These are phyloP conservation scores for Papilio polyxenes DNA, from an alignment of 1,140 invertebrate species.

Conservation along the genomic window DNA sequence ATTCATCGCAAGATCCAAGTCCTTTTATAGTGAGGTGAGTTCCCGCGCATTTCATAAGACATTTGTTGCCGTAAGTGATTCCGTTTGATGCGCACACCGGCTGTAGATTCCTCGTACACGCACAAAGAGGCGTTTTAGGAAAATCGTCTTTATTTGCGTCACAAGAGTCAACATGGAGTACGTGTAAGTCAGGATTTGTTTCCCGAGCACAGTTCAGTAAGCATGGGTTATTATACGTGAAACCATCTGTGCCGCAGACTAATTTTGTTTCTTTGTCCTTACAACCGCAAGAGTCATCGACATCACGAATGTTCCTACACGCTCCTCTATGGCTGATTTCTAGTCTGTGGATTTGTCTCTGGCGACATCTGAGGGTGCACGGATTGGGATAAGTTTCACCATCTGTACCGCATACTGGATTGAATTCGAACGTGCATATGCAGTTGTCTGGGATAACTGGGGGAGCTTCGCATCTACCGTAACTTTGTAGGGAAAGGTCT, in stretches of 20 bases:
- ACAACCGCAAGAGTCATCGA: slow-evolving; percentile 37
- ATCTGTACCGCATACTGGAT: slow-evolving; percentile 47
- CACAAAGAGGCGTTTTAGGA: slow-evolving; percentile 33
- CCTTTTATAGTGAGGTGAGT: slow-evolving; percentile 41
- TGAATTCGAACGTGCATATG: slow-evolving; percentile 43
- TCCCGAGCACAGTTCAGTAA: slow-evolving; percentile 45
- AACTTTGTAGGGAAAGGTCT: background rate
- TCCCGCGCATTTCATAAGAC: slow-evolving; percentile 54
- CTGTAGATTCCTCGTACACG: slow-evolving; percentile 46
- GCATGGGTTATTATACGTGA: slow-evolving; percentile 56
- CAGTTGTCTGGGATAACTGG: slow-evolving; percentile 6
- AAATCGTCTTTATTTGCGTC: background rate
- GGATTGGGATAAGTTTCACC: slow-evolving; percentile 45
- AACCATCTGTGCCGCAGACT: slow-evolving; percentile 58
- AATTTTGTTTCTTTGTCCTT: slow-evolving; percentile 51
- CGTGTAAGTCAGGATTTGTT: slow-evolving; percentile 39
- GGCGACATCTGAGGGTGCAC: slow-evolving; percentile 30
- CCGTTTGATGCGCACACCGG: slow-evolving; percentile 59
- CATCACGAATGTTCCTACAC: slow-evolving; percentile 33
- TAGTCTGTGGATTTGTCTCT: slow-evolving; percentile 53
- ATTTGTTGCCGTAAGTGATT: slow-evolving; percentile 55
- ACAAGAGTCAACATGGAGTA: slow-evolving; percentile 45
- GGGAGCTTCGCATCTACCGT: slow-evolving; percentile 16
- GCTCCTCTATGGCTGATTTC: slow-evolving; percentile 39
- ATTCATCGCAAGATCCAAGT: slow-evolving; percentile 44